phyloP scores from a whole-genome alignment of 2,888 invertebrate genomes.

The Diadegma fenestrale region DNA sequence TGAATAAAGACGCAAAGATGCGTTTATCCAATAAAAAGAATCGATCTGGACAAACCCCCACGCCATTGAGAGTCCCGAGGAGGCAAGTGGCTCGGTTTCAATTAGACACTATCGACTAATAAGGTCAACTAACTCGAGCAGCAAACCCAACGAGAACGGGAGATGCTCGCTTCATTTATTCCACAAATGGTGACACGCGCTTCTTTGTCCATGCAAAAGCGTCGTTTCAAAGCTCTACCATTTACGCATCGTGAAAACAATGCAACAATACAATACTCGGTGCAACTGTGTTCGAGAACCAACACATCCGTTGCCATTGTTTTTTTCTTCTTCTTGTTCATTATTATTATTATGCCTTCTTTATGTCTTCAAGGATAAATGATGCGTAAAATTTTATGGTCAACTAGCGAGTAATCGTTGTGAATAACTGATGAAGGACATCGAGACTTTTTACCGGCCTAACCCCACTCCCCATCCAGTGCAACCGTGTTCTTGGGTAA shows the following conservation, averaged over 20 bases:
- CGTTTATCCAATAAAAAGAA: conserved; percentile 71
- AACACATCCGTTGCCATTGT: conserved; percentile 51
- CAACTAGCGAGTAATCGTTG: conserved; percentile 65
- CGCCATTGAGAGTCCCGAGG: conserved; percentile 66
- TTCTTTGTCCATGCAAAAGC: conserved; percentile 14
- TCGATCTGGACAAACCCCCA: conserved; percentile 69
- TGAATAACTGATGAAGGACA: conserved; percentile 69
- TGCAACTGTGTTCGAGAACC: conserved; percentile 24
- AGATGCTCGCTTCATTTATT: conserved; percentile 46
- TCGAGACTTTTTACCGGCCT: not conserved
- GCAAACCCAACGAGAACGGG: not conserved
- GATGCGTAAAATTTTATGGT: conserved; percentile 59
- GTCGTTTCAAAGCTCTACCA: conserved; percentile 17
- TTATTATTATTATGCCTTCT: conserved; percentile 22
- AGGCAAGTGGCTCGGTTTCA: conserved; percentile 67
- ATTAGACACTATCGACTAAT: conserved; percentile 71
- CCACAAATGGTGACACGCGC: conserved; percentile 37
- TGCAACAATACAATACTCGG: conserved; percentile 47
- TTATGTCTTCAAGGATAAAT: conserved; percentile 59
- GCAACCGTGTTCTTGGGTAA: not conserved
- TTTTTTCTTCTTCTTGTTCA: conserved; percentile 16
- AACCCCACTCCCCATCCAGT: not conserved
- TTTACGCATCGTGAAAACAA: conserved; percentile 47
- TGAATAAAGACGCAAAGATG: conserved; percentile 43
- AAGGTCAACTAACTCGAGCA: conserved; percentile 70